These are phyloP conservation scores for Andrena chrysosceles DNA, from an alignment of 2,888 invertebrate species.

Conservation along the genomic window DNA sequence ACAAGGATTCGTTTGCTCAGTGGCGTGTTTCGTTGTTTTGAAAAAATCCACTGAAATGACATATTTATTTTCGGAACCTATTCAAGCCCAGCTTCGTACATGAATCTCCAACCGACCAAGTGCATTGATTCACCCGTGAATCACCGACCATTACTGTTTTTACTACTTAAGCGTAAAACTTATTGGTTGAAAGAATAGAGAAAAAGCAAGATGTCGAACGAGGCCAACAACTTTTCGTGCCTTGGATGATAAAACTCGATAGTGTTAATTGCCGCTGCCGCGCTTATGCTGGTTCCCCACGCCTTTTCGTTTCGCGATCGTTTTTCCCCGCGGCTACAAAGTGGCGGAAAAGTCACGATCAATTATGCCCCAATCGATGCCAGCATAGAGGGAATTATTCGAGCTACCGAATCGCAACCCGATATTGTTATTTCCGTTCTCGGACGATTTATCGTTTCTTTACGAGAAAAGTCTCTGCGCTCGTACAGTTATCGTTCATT, in stretches of 20 bases:
- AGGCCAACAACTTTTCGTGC: slow-evolving; percentile 33
- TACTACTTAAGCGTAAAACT: too few relatives aligned
- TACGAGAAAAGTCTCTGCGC: not conserved
- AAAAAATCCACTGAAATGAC: too few relatives aligned
- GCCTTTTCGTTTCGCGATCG: not conserved
- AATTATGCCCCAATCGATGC: slow-evolving; percentile 13
- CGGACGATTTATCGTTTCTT: not conserved
- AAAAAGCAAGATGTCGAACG: slow-evolving; percentile 5
- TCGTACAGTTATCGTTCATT: not conserved
- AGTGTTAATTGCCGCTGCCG: slow-evolving; percentile 30
- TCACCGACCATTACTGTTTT: too few relatives aligned
- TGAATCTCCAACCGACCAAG: too few relatives aligned
- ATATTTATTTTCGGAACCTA: too few relatives aligned
- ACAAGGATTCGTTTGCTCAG: too few relatives aligned
- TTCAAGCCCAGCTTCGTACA: too few relatives aligned
- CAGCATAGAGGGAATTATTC: not conserved
- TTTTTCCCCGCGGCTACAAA: not conserved
- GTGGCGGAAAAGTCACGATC: not conserved
- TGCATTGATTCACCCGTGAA: too few relatives aligned
- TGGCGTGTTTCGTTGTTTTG: too few relatives aligned
- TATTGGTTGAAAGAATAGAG: not conserved
- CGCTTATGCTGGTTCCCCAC: not conserved
- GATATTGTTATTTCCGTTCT: not conserved
- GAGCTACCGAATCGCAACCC: not conserved
- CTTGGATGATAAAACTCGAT: slow-evolving; percentile 15